phyloP scores from a whole-genome alignment of 2,113 vertebrate genomes.

The Nothobranchius furzeri region DNA sequence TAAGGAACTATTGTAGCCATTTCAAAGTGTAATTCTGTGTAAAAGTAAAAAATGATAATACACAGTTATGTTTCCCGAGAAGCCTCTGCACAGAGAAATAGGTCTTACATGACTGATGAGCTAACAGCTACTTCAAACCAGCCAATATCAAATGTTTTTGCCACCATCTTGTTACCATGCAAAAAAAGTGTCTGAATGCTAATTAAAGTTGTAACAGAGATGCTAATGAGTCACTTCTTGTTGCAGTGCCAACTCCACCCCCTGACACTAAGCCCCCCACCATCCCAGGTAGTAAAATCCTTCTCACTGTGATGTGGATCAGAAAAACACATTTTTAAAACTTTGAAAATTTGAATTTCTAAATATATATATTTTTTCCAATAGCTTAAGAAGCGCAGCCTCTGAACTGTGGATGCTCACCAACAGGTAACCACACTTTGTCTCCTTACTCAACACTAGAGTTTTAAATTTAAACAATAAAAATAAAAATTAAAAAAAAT shows the following conservation, averaged over 20 bases:
- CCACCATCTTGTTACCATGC: too few species aligned
- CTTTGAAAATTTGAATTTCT: too few species aligned
- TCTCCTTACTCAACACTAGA: background rate
- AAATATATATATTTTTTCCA: slow-evolving; percentile 1
- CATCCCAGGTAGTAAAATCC: slow-evolving; percentile 17
- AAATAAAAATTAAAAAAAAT: background rate
- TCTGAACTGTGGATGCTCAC: slow-evolving; percentile 31
- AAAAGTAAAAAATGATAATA: too few species aligned
- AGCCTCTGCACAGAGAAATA: too few species aligned
- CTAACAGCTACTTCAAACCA: background rate
- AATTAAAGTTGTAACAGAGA: too few species aligned
- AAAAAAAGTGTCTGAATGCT: too few species aligned
- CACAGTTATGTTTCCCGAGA: too few species aligned
- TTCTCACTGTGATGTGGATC: background rate
- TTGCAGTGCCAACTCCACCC: slow-evolving; percentile 21
- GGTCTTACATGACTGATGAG: background rate
- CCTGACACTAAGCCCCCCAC: background rate
- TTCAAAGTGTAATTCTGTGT: too few species aligned
- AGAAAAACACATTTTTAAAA: background rate
- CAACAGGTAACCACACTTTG: slow-evolving; percentile 28
- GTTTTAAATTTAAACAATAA: too few species aligned
- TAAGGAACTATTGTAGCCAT: too few species aligned
- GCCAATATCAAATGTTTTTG: background rate
- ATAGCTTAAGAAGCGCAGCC: slow-evolving; percentile 11
- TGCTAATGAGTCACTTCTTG: background rate